These are phyloP conservation scores for Typhlichthys subterraneus DNA, from an alignment of 2,797 vertebrate species.

Conservation along the genomic window DNA sequence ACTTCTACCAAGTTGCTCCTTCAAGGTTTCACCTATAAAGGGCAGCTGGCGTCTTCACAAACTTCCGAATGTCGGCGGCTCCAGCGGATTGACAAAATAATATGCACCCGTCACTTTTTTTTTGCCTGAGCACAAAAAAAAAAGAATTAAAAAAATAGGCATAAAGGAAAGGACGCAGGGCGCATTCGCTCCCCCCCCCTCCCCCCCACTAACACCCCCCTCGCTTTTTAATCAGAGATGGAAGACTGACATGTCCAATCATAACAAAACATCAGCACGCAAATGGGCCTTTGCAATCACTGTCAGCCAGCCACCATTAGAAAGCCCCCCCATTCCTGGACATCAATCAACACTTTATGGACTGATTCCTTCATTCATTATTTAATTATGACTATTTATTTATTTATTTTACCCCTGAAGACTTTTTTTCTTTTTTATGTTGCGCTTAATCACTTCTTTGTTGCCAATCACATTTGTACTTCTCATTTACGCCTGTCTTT, in stretches of 20 bases:
- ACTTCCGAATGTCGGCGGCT: slow-evolving; percentile 85
- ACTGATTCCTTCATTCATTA: slow-evolving; percentile 79
- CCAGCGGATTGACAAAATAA: slow-evolving; percentile 95
- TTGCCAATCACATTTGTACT: slow-evolving; percentile 67
- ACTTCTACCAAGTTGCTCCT: slow-evolving; percentile 32
- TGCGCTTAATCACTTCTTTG: slow-evolving; percentile 71
- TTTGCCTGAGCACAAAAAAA: slow-evolving; percentile 5
- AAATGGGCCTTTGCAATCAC: slow-evolving; percentile 91
- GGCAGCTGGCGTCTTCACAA: slow-evolving; percentile 61
- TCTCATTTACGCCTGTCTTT: slow-evolving; percentile 60
- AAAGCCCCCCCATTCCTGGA: slow-evolving; percentile 86
- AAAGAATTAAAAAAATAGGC: slow-evolving; percentile 65
- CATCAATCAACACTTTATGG: slow-evolving; percentile 92
- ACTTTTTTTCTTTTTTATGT: slow-evolving; percentile 56
- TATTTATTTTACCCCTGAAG: slow-evolving; percentile 72
- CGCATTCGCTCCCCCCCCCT: slow-evolving; percentile 72
- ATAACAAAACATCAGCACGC: slow-evolving; percentile 98
- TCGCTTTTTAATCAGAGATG: slow-evolving; percentile 98
- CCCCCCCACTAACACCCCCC: slow-evolving; percentile 42
- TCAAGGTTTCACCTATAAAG: slow-evolving; percentile 60
- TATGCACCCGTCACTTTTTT: slow-evolving; percentile 91
- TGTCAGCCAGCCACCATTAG: slow-evolving; percentile 92
- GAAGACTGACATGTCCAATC: slow-evolving; percentile 98
- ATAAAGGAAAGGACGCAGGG: slow-evolving; percentile 86
- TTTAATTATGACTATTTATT: slow-evolving; percentile 78